Base-by-base conservation (phyloP, 2,113 vertebrate species). In the Vireo altiloquus region DNA sequence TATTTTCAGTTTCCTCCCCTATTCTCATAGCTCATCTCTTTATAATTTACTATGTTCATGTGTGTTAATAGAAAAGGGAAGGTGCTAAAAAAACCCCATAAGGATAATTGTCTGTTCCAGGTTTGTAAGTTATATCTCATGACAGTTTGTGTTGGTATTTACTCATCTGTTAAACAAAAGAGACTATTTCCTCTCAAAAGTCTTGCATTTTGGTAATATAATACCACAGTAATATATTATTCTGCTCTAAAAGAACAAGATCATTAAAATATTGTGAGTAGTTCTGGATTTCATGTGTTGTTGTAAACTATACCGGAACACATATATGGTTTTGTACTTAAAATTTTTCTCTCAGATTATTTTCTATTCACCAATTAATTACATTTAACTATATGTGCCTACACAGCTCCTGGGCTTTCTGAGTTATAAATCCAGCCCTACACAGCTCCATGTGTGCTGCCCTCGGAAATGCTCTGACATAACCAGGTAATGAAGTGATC, bases 141-240 rank as follows among this genome's bases (percentile, higher is more conserved):
- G 65, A 95, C 81, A 82, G 77, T 82, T 78, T 90, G 30, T 71
- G 63, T 57, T 89, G 78, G 70, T 93, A 94, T 95, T 96, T 91
- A 90, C 46, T 91, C 68, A 80, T 83, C 90, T 75, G 28, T 89
- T 95, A 95, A 95, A 95, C 54, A 86, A 90, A 95, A 94, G 30
- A 13, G 11, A 87, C 25, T 35, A 72, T 63, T 96, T 96, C 42
- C 57, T 87, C 39, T 95, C 88, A 31, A 19, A 78, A 90, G 11
- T 89, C 65, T 90, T 83, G 8, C 56, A 91, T 94, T 84, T 92
- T 94, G 57, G 89, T 91, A 66, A 94, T 94, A 81, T 33, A 56
- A 39, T 72, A 50, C 14, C 22, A 46, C 18, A 27, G n/a, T 30
- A 81, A 87, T 90, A 65, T 33, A 68, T 79, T 95, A 44, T 63